These are phyloP conservation scores for Drosophila nigricruria DNA, from an alignment of 2,888 invertebrate species.

Conservation along the genomic window DNA sequence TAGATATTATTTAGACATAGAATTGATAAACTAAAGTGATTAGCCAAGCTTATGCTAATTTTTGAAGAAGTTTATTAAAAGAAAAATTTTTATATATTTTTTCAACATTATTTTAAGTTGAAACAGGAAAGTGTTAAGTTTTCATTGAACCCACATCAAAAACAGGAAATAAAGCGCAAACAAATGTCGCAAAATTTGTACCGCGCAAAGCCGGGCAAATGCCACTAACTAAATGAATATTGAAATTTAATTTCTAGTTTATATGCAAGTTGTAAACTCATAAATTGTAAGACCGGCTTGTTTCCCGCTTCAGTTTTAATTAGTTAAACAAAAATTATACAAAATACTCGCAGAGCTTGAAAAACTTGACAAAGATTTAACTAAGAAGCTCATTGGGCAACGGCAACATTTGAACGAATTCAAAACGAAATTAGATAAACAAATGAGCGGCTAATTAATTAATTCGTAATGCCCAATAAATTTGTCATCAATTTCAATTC, in stretches of 20 bases:
- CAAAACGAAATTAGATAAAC: constrained; percentile 64
- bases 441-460: constrained; percentile 68
- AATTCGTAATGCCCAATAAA: constrained; percentile 72
- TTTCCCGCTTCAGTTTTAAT: constrained; percentile 31
- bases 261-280: constrained; percentile 49
- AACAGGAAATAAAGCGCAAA: background rate
- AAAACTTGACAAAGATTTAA: constrained; percentile 15
- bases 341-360: constrained; percentile 31
- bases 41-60: background rate
- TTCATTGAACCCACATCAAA: background rate
- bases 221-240: background rate
- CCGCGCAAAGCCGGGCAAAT: background rate
- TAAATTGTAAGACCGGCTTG: constrained; percentile 40
- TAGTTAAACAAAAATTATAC: constrained; percentile 37
- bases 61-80: background rate
- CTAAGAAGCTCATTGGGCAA: constrained; percentile 27
- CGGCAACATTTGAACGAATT: constrained; percentile 58
- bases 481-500: constrained; percentile 71
- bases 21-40: background rate
- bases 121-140: background rate
- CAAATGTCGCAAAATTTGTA: background rate
- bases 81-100: background rate
- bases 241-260: constrained; percentile 40
- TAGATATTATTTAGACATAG: background rate
- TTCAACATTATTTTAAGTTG: background rate